Evolutionary conservation across 2,113 vertebrate species (phyloP).

Genomic region (Bos javanicus): DNA sequence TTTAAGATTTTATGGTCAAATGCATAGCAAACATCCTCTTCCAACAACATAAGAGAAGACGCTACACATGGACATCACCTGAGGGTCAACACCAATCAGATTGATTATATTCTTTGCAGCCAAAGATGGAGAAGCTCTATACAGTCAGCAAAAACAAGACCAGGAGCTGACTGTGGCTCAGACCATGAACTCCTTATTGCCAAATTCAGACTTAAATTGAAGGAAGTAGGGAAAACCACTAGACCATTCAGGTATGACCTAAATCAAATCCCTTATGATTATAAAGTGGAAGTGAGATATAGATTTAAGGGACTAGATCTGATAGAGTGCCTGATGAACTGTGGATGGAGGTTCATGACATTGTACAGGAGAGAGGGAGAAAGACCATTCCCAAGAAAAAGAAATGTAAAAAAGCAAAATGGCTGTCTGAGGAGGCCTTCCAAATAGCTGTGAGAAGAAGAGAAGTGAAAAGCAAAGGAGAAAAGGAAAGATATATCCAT

Average conservation of each 20-base stretch:
- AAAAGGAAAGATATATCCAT: background rate
- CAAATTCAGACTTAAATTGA: background rate
- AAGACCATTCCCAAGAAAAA: background rate
- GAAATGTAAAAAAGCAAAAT: background rate
- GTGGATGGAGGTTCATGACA: background rate
- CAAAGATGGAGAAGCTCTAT: background rate
- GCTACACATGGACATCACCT: background rate
- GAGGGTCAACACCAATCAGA: background rate
- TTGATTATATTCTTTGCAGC: background rate
- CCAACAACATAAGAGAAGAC: background rate
- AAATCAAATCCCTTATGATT: background rate
- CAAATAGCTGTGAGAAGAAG: background rate
- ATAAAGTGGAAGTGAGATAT: background rate
- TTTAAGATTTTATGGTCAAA: conserved; percentile 24
- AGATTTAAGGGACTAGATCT: background rate
- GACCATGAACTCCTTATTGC: background rate
- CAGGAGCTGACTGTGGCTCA: background rate
- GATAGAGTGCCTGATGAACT: background rate
- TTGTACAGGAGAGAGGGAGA: background rate
- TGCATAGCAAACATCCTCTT: background rate
- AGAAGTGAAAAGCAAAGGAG: background rate
- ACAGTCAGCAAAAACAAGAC: background rate
- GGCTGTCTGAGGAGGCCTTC: background rate
- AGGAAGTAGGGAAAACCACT: background rate
- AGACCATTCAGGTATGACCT: background rate